These are phyloP conservation scores for Lasiurus borealis DNA, from an alignment of 2,113 vertebrate species.

Conservation along the genomic window DNA sequence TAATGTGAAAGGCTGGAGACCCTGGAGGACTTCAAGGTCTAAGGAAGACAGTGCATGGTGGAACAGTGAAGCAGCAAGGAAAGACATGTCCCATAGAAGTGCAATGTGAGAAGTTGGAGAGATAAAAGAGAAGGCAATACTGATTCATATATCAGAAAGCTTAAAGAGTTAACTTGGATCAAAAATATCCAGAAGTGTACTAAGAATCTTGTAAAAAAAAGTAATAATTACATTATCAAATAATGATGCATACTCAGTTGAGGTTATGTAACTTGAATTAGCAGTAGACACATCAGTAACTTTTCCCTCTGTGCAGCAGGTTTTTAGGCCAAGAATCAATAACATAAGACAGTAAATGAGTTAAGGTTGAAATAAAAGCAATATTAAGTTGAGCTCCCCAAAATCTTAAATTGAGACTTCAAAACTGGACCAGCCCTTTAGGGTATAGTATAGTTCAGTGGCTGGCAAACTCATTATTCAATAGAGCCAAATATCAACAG, in stretches of 20 bases:
- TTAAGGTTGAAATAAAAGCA: neutral
- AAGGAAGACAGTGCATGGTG: neutral
- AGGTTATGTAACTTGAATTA: neutral
- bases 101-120: neutral
- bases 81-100: neutral
- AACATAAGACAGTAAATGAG: neutral
- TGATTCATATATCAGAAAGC: neutral
- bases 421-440: neutral
- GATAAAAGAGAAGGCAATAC: neutral
- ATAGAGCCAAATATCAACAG: too few relatives aligned
- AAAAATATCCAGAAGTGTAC: neutral
- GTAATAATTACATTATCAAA: neutral
- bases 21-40: neutral
- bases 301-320: neutral
- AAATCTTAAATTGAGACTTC: neutral
- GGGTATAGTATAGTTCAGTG: neutral
- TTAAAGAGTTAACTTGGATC: neutral
- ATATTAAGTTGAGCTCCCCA: neutral
- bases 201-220: neutral
- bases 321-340: neutral
- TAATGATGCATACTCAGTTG: neutral
- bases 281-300: neutral
- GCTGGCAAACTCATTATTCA: too few relatives aligned
- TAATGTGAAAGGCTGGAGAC: neutral
- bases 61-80: neutral